Evolutionary conservation across 2,888 invertebrate species (phyloP).

Genomic region (Escarpia spicata): DNA sequence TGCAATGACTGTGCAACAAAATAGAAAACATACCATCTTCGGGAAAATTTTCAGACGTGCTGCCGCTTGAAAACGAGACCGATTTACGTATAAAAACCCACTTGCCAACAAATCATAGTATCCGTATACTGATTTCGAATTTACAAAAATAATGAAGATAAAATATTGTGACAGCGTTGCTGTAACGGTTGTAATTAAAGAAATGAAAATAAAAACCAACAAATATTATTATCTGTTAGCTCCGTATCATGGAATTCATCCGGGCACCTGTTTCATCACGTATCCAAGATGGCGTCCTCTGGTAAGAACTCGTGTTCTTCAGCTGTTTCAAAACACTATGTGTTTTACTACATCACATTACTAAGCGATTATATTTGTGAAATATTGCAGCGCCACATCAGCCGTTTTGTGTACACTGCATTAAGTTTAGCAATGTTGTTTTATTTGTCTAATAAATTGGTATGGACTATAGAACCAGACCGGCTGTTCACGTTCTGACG

Average conservation of each 20-base stretch:
- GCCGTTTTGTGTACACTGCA: neutral
- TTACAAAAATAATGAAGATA: neutral
- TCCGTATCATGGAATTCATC: slow-evolving; percentile 24
- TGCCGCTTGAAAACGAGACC: neutral
- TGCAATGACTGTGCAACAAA: neutral
- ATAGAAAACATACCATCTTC: neutral
- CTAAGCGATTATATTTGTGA: neutral
- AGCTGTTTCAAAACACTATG: slow-evolving; percentile 13
- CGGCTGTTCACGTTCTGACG: neutral
- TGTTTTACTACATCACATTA: neutral
- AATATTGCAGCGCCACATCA: neutral
- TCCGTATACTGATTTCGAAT: neutral
- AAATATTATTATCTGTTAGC: slow-evolving; percentile 16
- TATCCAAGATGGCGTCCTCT: slow-evolving; percentile 31
- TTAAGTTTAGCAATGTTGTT: neutral
- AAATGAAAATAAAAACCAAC: neutral
- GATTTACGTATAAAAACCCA: neutral
- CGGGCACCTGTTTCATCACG: slow-evolving; percentile 27
- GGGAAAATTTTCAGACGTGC: neutral
- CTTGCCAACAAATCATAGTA: neutral
- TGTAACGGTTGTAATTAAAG: neutral
- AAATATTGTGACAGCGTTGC: neutral
- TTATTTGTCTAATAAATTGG: neutral
- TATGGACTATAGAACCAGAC: neutral
- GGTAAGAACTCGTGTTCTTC: slow-evolving; percentile 28